Conservation (phyloP, 2,113 vertebrate genomes). For the Alethe castanea region DNA sequence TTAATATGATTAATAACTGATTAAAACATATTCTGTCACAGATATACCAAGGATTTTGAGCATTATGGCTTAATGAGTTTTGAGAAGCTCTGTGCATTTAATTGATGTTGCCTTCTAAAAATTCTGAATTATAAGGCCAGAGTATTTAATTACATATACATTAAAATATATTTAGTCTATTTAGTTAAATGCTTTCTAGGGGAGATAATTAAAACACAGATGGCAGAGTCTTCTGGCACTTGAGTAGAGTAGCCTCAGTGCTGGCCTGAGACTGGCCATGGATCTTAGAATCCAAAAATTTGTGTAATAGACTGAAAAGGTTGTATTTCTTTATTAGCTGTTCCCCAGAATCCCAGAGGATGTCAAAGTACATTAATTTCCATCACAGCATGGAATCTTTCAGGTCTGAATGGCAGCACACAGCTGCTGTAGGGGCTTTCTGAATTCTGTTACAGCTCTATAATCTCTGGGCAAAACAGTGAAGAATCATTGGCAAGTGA, state of each 20-base stretch:
- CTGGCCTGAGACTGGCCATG: not conserved
- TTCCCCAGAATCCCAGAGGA: slow-evolving; percentile 83
- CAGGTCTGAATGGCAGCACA: slow-evolving; percentile 90
- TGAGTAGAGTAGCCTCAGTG: not conserved
- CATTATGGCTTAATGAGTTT: not conserved
- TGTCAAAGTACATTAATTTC: slow-evolving; percentile 93
- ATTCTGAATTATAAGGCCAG: not conserved
- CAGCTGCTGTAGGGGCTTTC: slow-evolving; percentile 83
- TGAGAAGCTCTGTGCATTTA: slow-evolving; percentile 12
- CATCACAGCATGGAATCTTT: slow-evolving; percentile 87
- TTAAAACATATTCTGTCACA: slow-evolving; percentile 8
- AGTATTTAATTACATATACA: not conserved
- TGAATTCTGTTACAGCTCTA: slow-evolving; percentile 81
- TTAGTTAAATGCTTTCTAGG: not conserved
- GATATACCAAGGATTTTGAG: slow-evolving; percentile 5
- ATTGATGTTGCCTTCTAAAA: slow-evolving; percentile 31
- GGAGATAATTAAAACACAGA: not conserved
- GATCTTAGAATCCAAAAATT: not conserved
- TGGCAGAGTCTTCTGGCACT: not conserved
- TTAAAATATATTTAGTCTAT: slow-evolving; percentile 12
- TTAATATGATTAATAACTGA: not conserved
- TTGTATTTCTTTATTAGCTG: slow-evolving; percentile 85
- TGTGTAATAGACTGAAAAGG: slow-evolving; percentile 67
- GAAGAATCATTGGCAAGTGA: slow-evolving; percentile 76
- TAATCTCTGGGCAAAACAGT: slow-evolving; percentile 78